Percentiles rank a stretch among this genome's conserved stretches.
These are phyloP conservation scores for Melipona bicolor DNA, from an alignment of 2,888 invertebrate species.

Conservation along the genomic window DNA sequence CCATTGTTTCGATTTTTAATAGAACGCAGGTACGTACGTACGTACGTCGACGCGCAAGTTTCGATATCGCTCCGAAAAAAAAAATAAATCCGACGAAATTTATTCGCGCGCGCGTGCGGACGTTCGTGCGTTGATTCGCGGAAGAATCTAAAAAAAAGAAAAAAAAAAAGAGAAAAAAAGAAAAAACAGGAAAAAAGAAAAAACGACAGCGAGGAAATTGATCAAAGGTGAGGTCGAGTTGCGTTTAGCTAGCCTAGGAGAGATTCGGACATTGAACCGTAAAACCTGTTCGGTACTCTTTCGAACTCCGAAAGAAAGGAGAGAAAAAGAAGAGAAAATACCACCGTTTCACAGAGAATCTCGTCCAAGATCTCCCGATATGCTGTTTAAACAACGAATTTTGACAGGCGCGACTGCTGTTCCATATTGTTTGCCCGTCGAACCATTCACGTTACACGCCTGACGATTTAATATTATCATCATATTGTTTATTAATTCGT, in stretches of 20 bases:
- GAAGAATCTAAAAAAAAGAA: too few relatives aligned
- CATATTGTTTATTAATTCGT: conserved; percentile 34
- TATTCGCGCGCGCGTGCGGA: too few relatives aligned
- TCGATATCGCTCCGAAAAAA: too few relatives aligned
- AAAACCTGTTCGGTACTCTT: not conserved
- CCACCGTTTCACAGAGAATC: not conserved
- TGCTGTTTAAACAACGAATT: conserved; percentile 34
- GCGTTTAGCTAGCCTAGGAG: not conserved
- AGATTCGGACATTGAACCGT: not conserved
- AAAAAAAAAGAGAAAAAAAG: too few relatives aligned
- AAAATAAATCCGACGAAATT: too few relatives aligned
- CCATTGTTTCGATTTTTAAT: not conserved
- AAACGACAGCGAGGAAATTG: not conserved
- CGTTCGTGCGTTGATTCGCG: too few relatives aligned
- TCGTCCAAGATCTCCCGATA: not conserved
- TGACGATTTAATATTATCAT: conserved; percentile 37
- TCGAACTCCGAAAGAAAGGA: too few relatives aligned
- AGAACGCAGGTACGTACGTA: not conserved
- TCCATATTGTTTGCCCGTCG: conserved; percentile 33
- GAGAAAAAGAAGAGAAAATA: not conserved
- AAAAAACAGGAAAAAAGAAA: too few relatives aligned
- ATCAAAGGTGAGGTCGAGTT: not conserved
- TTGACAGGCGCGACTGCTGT: conserved; percentile 6
- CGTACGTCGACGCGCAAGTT: not conserved
- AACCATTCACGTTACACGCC: conserved; percentile 4